Base-by-base conservation (phyloP, 23 tunicate species). In the Botrylloides violaceus region DNA sequence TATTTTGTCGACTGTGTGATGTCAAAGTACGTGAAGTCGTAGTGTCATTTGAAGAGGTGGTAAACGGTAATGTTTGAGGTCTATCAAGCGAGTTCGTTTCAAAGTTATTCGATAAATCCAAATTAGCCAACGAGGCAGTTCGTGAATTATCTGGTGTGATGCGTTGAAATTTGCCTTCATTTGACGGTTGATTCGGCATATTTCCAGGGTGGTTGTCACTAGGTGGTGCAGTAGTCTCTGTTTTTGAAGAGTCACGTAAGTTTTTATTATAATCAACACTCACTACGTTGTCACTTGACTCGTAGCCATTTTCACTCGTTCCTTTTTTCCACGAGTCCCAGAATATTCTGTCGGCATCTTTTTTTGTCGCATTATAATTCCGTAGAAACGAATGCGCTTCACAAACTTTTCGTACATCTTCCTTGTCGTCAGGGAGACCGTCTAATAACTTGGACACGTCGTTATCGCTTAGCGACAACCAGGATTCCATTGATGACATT, bases 291-390 rank as follows among this genome's bases (percentile, higher is more conserved):
- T 19, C 22, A n/a, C 9, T 19, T 7, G 29, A 24, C 28, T 24
- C 29, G 28, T n/a, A 59, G 9, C 65, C 28, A n/a, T 24, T 26
- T 59, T 26, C 65, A 59, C 29, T 24, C n/a, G 53, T 43, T 21
- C 50, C 66, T 72, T 84, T 84, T 2, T 77, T 77, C 83, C 83
- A 84, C 6, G 92, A 84, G 37, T 84, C 92, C 92, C 92, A 84
- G 64, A 71, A 84, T 1, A 83, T 27, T 19, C 79, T 72, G 15
- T 75, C 58, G 21, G 61, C 56, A 36, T 60, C 64, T 30, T 71
- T n/a, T 43, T 81, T 63, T 2, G 53, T 43, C 53, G 9, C 15
- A 15, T 43, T 43, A 15, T 75, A 80, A 30, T 75, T 48, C 75
- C 70, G 49, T 50, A 87, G 58, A 65, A 73, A 73, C 26, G 47